Evolutionary conservation across 1,140 invertebrate genomes (phyloP).

Genomic region (Pseudomyrmex concolor): DNA sequence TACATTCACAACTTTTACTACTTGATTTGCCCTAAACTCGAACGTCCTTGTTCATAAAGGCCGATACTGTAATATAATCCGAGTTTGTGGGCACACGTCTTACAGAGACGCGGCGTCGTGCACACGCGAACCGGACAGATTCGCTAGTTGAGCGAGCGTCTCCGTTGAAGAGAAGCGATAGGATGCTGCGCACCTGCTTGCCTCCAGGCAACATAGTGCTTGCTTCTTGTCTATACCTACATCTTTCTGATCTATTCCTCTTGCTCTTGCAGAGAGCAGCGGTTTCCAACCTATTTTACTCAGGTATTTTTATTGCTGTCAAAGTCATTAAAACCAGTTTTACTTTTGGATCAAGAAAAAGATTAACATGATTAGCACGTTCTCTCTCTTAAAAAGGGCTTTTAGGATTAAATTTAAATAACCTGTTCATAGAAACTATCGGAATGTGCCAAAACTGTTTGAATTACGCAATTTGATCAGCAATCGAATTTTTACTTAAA

Average conservation of each 20-base stretch:
- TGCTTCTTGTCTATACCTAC: constrained; percentile 63
- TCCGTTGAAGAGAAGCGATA: constrained; percentile 61
- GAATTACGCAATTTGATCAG: too few species aligned
- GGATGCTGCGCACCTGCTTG: constrained; percentile 78
- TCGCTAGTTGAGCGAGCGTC: constrained; percentile 38
- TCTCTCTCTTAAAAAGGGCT: not conserved
- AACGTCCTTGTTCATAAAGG: constrained; percentile 33
- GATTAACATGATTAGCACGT: not conserved
- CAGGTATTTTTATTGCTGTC: constrained; percentile 26
- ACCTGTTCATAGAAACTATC: too few species aligned
- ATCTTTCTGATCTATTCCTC: constrained; percentile 62
- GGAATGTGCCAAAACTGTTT: too few species aligned
- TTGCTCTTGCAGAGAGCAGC: constrained; percentile 49
- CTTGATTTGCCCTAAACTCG: constrained; percentile 36
- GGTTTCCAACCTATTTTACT: constrained; percentile 51
- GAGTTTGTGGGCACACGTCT: constrained; percentile 37
- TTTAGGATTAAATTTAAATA: not conserved
- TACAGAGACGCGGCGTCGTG: constrained; percentile 39
- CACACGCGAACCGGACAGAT: constrained; percentile 48
- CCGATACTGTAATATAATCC: constrained; percentile 26
- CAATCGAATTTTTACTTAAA: not conserved
- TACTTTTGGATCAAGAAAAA: not conserved
- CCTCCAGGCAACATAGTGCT: constrained; percentile 69
- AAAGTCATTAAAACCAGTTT: constrained; percentile 41
- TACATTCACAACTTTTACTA: not conserved